Percentiles rank a stretch among this genome's conserved stretches.
phyloP scores from a whole-genome alignment of 2,797 vertebrate species.

The Sebastes melanostomus region DNA sequence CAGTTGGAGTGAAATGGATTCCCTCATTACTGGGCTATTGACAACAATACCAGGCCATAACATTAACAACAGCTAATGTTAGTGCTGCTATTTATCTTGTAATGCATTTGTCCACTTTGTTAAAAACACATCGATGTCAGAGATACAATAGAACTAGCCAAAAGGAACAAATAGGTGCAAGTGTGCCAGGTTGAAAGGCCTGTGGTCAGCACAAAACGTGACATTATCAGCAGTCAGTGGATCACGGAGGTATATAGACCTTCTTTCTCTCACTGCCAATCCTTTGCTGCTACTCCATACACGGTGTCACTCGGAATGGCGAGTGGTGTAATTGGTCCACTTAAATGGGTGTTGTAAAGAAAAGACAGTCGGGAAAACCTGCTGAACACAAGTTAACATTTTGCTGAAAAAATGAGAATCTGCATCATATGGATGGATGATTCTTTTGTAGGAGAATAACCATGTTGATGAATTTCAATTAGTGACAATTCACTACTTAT shows the following conservation, averaged over 20 bases:
- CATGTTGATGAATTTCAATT: no score
- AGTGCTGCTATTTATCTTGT: conserved; percentile 9
- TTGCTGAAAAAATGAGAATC: no score
- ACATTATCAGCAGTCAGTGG: conserved; percentile 8
- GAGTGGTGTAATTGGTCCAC: neutral
- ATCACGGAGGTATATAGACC: neutral
- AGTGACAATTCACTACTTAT: no score
- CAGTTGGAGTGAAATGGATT: conserved; percentile 36
- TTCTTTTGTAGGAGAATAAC: no score
- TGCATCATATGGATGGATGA: no score
- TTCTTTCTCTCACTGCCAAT: neutral
- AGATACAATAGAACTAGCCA: neutral
- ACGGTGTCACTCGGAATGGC: neutral
- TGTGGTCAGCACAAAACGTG: conserved; percentile 10
- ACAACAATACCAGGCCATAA: conserved; percentile 13
- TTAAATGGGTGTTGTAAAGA: neutral
- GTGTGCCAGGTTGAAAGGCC: neutral
- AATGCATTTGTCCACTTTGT: neutral
- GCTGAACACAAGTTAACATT: no score
- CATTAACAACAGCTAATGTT: conserved; percentile 22
- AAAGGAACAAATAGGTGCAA: neutral
- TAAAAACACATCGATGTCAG: conserved; percentile 3
- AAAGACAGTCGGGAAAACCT: no score
- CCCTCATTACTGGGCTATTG: conserved; percentile 37
- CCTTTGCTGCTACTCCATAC: neutral